phyloP scores from a whole-genome alignment of 2,888 invertebrate genomes.

The Melieria picta region DNA sequence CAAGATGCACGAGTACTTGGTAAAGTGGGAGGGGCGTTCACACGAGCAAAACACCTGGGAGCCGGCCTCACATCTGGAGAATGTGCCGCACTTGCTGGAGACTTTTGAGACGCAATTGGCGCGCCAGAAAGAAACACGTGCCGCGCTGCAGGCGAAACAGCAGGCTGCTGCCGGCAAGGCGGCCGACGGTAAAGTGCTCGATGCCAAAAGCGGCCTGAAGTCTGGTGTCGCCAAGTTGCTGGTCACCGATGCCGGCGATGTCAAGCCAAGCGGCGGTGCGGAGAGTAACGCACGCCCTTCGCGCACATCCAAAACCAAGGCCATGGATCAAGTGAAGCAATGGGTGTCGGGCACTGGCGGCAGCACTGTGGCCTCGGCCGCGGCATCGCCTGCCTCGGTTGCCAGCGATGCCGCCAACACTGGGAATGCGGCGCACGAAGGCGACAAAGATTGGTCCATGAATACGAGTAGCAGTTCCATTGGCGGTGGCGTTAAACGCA shows the following conservation, averaged over 20 bases:
- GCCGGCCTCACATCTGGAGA: slow-evolving; percentile 78
- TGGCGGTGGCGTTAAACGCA: slow-evolving; percentile 62
- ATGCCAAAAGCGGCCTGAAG: slow-evolving; percentile 60
- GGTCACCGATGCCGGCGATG: slow-evolving; percentile 51
- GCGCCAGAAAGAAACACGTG: slow-evolving; percentile 78
- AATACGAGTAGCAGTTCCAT: slow-evolving; percentile 40
- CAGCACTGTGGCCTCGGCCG: slow-evolving; percentile 49
- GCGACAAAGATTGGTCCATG: slow-evolving; percentile 51
- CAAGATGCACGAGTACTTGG: slow-evolving; percentile 82
- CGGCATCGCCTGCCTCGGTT: slow-evolving; percentile 40
- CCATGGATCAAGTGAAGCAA: slow-evolving; percentile 83
- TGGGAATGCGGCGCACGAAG: slow-evolving; percentile 37
- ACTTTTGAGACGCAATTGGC: slow-evolving; percentile 84
- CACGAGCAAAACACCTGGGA: slow-evolving; percentile 90
- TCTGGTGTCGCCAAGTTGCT: slow-evolving; percentile 45
- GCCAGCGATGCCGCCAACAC: slow-evolving; percentile 35
- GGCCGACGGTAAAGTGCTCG: slow-evolving; percentile 60
- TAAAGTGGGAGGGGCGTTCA: slow-evolving; percentile 86
- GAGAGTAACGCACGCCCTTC: slow-evolving; percentile 57
- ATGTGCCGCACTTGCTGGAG: slow-evolving; percentile 80
- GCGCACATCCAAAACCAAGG: slow-evolving; percentile 77
- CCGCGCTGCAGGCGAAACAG: slow-evolving; percentile 62
- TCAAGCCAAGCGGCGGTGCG: slow-evolving; percentile 63
- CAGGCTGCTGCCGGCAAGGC: slow-evolving; percentile 46
- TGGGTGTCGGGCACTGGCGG: slow-evolving; percentile 79